Percentiles rank a stretch among this genome's conserved stretches.
phyloP scores from a whole-genome alignment of 2,113 vertebrate genomes.

The Danio rerio region DNA sequence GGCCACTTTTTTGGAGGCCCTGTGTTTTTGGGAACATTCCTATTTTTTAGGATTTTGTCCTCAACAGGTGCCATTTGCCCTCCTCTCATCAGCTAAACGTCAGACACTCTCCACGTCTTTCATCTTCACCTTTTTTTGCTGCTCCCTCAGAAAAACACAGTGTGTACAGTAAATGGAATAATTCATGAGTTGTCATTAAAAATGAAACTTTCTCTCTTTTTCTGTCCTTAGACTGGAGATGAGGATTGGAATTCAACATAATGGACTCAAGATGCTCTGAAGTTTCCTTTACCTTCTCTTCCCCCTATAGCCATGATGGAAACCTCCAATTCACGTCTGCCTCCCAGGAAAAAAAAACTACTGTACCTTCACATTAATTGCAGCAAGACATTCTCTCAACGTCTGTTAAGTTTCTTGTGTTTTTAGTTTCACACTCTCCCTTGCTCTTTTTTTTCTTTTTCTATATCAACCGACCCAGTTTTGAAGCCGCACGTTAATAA shows the following conservation, averaged over 20 bases:
- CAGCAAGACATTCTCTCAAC: conserved; percentile 6
- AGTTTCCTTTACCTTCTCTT: conserved; percentile 77
- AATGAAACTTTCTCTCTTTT: conserved; percentile 95
- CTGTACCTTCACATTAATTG: conserved; percentile 74
- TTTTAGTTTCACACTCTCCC: not conserved
- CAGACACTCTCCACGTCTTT: conserved; percentile 83
- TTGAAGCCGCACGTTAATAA: not conserved
- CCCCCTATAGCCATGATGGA: conserved; percentile 73
- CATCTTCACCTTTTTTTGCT: conserved; percentile 93
- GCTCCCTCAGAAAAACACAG: conserved; percentile 94
- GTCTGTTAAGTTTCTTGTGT: too few species aligned
- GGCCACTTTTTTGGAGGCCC: conserved; percentile 37
- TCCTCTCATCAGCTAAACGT: conserved; percentile 65
- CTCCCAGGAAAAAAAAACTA: conserved; percentile 52
- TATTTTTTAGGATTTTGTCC: conserved; percentile 1
- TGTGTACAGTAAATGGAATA: conserved; percentile 99
- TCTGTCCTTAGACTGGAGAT: conserved; percentile 96
- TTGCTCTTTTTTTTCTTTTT: not conserved
- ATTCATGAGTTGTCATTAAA: conserved; percentile 99
- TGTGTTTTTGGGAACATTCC: conserved; percentile 58
- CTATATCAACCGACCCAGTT: not conserved
- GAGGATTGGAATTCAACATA: conserved; percentile 97
- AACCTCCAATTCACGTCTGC: conserved; percentile 62
- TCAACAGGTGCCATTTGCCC: conserved; percentile 75
- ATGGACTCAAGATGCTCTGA: conserved; percentile 97